Conservation (phyloP, 2,113 vertebrate genomes). For the Meles meles region DNA sequence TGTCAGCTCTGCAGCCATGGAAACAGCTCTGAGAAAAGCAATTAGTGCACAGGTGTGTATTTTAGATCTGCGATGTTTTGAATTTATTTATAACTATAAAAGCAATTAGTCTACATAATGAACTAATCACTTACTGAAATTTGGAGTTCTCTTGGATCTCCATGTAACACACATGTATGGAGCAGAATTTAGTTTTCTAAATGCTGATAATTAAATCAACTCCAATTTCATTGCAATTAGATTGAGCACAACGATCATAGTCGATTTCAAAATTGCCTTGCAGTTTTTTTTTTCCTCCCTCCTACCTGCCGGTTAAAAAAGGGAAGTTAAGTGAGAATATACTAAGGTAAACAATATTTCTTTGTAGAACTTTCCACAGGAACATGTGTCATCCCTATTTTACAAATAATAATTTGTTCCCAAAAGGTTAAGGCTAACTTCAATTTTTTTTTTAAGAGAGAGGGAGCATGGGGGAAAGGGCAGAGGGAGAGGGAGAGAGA, state of each 20-base stretch:
- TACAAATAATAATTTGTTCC: background rate
- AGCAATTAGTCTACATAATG: conserved; percentile 71
- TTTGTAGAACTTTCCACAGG: background rate
- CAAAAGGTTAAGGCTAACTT: background rate
- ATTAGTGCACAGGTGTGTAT: conserved; percentile 73
- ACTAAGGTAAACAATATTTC: background rate
- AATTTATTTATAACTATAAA: conserved; percentile 70
- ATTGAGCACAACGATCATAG: background rate
- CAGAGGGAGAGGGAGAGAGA: background rate
- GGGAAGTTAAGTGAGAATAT: background rate
- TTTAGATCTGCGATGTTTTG: background rate
- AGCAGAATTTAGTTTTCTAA: conserved; percentile 54
- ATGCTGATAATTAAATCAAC: conserved; percentile 67
- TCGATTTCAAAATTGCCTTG: background rate
- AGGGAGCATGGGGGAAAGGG: background rate
- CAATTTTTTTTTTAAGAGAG: background rate
- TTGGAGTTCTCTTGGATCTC: conserved; percentile 40
- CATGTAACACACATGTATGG: background rate
- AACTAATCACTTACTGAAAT: conserved; percentile 66
- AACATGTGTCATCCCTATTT: background rate
- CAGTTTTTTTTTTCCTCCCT: background rate
- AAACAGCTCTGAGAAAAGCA: conserved; percentile 64
- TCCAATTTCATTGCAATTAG: conserved; percentile 66
- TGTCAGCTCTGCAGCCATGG: conserved; percentile 54
- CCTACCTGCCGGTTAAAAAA: background rate